Base-by-base conservation (phyloP, 1,140 invertebrate species). In the Caligus rogercresseyi region DNA sequence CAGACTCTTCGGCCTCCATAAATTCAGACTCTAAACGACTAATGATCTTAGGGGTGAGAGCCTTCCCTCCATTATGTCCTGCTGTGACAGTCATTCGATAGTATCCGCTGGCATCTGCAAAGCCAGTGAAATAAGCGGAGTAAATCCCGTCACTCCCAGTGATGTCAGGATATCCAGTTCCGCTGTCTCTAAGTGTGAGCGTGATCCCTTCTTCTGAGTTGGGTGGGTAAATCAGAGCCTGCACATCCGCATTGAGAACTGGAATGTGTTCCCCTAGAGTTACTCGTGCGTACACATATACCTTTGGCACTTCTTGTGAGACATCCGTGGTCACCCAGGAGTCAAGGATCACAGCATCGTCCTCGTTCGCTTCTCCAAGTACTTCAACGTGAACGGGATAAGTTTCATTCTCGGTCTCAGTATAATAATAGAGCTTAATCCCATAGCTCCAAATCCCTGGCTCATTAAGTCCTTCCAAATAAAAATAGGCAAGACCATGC, bases 111-210 rank as follows among this genome's bases (percentile, higher is more conserved):
- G 57, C 52, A 15, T 61, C 60, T 1, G 65, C 64, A 15, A 71
- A 69, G 23, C 76, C 70, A 20, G 76, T 78, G 65, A 81, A 80
- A 66, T 80, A 82, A 56, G 78, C 72, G 0, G 79, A 78, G 69
- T 83, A 84, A 15, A 83, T 73, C 15, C 82, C 81, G 70, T 84
- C 82, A 7, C 77, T 76, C 71, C 76, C 76, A 16, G 76, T 78
- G 13, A 82, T 73, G 71, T 84, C 82, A 1, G 80, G 79, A 72
- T 81, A 81, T 79, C 65, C 16, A 69, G 78, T 76, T 19, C 80
- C 80, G 64, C 76, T 78, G 69, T 82, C 80, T 43, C 78, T 69
- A 2, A 82, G 70, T 65, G 75, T 73, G 25, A 78, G 72, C 24
- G 68, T 73, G 20, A 74, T 71, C 26, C 69, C 70, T 55, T 76